These are phyloP conservation scores for Drosophila persimilis DNA, from an alignment of 1,140 invertebrate species.

Conservation along the genomic window DNA sequence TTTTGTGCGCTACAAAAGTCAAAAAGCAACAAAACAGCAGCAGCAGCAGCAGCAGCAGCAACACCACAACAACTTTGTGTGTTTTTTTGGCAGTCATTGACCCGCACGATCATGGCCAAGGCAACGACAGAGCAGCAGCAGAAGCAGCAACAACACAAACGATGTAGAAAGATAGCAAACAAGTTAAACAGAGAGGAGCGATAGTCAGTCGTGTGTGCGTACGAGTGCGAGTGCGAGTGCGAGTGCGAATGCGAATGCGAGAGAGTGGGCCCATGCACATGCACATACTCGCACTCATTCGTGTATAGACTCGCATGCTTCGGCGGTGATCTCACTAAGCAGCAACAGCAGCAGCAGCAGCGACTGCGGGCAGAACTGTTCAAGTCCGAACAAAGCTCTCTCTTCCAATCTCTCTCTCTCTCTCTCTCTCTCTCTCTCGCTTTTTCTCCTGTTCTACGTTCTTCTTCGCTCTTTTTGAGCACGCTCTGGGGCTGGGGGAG, in stretches of 20 bases:
- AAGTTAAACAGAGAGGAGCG: slow-evolving; percentile 70
- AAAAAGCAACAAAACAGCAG: slow-evolving; percentile 35
- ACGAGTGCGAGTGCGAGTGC: slow-evolving; percentile 5
- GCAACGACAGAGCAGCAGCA: slow-evolving; percentile 11
- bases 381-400: not conserved
- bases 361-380: slow-evolving; percentile 1
- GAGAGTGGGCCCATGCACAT: slow-evolving; percentile 10
- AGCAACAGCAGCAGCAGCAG: slow-evolving; percentile 13
- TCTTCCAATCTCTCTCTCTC: slow-evolving; percentile 4
- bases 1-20: slow-evolving; percentile 60
- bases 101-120: slow-evolving; percentile 66
- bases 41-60: not conserved
- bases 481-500: not conserved
- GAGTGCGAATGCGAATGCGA: no score
- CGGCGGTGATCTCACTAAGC: slow-evolving; percentile 28
- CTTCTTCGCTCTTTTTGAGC: not conserved
- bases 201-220: slow-evolving; percentile 39
- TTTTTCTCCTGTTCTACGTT: not conserved
- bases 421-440: not conserved
- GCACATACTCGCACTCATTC: slow-evolving; percentile 3
- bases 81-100: slow-evolving; percentile 77
- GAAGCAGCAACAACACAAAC: slow-evolving; percentile 12
- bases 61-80: slow-evolving; percentile 34
- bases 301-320: slow-evolving; percentile 14
- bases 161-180: slow-evolving; percentile 79